phyloP scores from a whole-genome alignment of 2,113 vertebrate species.

The Eublepharis macularius region DNA sequence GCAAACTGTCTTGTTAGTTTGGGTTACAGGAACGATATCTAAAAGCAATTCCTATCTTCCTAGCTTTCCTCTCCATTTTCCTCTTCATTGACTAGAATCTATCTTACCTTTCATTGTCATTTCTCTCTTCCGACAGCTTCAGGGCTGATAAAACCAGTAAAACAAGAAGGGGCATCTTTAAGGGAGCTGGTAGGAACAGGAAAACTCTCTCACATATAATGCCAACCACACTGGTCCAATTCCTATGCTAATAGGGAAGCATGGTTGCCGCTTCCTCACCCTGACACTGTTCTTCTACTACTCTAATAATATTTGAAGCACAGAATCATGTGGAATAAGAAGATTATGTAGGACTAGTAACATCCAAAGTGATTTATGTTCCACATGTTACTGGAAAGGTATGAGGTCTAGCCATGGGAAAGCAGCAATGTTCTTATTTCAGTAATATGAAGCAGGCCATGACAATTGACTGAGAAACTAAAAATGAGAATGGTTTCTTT shows the following conservation, averaged over 20 bases:
- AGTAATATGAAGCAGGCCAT: not conserved
- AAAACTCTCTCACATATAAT: not conserved
- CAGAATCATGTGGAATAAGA: not conserved
- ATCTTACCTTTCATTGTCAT: not conserved
- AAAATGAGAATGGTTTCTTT: not conserved
- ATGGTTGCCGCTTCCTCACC: not conserved
- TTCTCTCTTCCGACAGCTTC: not conserved
- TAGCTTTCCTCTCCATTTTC: not conserved
- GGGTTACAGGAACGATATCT: not conserved
- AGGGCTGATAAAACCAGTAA: conserved; percentile 17
- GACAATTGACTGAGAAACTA: not conserved
- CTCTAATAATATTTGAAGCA: not conserved
- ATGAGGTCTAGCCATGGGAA: not conserved
- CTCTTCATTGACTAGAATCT: not conserved
- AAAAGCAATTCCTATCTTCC: not conserved
- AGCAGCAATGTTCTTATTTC: not conserved
- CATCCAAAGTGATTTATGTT: not conserved
- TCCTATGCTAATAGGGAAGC: not conserved
- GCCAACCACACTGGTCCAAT: not conserved
- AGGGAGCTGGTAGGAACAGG: not conserved
- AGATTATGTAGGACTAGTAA: not conserved
- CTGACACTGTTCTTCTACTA: not conserved
- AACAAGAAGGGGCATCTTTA: conserved; percentile 13
- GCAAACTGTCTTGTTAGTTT: not conserved
- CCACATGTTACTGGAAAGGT: not conserved